Evolutionary conservation across 2,888 invertebrate genomes (phyloP), one percentile per base, ranked within the genome.

Genomic region (Carterocephalus palaemon): DNA sequence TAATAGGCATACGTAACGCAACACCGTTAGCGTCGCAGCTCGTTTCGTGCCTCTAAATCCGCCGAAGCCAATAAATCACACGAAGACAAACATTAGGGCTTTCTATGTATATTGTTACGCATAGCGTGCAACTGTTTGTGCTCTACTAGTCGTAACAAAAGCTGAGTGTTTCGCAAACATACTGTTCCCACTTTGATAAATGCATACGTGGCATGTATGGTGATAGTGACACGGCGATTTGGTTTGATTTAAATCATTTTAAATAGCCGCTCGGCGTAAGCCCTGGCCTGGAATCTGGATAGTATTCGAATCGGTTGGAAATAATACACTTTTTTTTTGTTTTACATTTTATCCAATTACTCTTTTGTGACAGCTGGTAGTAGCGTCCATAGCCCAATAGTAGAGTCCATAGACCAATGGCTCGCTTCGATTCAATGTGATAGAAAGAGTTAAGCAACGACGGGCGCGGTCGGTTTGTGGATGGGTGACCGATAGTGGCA

Each of bases 31-130:
- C 42, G 48, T 46, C 54, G 60, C 60, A 60, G 53, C 55, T 48
- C 62, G 65, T 66, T 77, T 78, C 80, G 80, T 80, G 82, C 67
- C 71, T 75, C 71, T 76, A 87, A 86, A 88, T 85, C 87, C 86
- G 64, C 63, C 76, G 84, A 80, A 84, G 82, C 84, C 84, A 80
- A 87, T 88, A 87, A 85, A 87, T 85, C 86, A 86, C 87, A 88
- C 87, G 87, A 81, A 86, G 69, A 78, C 78, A 87, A 85, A 85
- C 85, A 84, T 64, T 67, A 79, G 75, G 79, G 76, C 69, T 73
- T 75, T 76, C 75, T 71, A 68, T 79, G 74, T 75, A 75, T 80
- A 79, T 69, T 71, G 78, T 79, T 77, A 74, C 78, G 64, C 65
- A 60, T 59, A 63, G n/a, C 53, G 52, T 41, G 28, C 49, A 54